These are phyloP conservation scores for Microtus ochrogaster DNA, from an alignment of 2,113 vertebrate genomes.

Conservation along the genomic window DNA sequence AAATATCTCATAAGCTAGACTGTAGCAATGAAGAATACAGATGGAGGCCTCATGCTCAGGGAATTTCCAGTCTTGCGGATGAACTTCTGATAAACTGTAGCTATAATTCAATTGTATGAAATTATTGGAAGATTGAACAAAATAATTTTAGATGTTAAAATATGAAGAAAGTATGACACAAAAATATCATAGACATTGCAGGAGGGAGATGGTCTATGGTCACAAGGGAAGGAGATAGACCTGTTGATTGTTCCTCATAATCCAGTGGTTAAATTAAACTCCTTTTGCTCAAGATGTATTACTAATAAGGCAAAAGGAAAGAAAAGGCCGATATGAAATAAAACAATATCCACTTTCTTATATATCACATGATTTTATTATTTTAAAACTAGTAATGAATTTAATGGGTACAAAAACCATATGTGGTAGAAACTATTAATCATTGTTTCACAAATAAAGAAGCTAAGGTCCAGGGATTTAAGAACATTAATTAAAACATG, in stretches of 20 bases:
- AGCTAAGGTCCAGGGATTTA: neutral
- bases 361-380: neutral
- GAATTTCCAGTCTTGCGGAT: neutral
- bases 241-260: neutral
- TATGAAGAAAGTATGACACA: neutral
- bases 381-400: neutral
- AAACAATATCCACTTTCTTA: neutral
- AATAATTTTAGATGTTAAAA: neutral
- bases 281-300: neutral
- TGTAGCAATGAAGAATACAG: neutral
- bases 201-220: neutral
- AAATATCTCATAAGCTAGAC: neutral
- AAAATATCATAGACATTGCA: neutral
- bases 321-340: neutral
- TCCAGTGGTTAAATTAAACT: neutral
- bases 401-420: neutral
- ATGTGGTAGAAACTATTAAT: neutral
- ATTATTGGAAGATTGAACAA: neutral
- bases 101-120: neutral
- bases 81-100: neutral
- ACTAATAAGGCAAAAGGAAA: neutral
- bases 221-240: neutral
- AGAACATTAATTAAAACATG: too few species aligned
- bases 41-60: neutral
- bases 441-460: slow-evolving; percentile 25